phyloP scores from a whole-genome alignment of 2,797 vertebrate species.

The Anguilla marmorata region DNA sequence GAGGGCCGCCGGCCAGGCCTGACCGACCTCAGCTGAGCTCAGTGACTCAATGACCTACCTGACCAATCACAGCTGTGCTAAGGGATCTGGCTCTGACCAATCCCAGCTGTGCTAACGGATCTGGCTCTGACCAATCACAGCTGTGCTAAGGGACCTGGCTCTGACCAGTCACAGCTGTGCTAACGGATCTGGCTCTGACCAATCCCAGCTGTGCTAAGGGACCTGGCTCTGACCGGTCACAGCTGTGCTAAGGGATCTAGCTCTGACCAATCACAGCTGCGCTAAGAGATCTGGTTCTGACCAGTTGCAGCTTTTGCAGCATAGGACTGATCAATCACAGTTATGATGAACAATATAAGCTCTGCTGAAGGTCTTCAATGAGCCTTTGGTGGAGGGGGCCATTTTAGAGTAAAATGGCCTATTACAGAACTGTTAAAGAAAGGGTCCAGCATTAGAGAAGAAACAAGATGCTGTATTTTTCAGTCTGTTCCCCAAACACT shows the following conservation, averaged over 20 bases:
- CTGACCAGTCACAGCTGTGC: not conserved
- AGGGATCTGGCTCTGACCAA: not conserved
- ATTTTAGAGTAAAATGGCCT: not conserved
- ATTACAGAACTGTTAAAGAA: not conserved
- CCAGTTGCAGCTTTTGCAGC: not conserved
- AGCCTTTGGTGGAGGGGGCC: not conserved
- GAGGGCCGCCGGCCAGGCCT: slow-evolving; percentile 3
- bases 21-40: not conserved
- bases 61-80: not conserved
- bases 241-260: not conserved
- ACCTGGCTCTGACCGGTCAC: not conserved
- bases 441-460: not conserved
- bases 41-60: not conserved
- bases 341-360: not conserved
- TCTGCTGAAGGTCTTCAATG: not conserved
- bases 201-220: not conserved
- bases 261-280: not conserved
- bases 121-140: not conserved
- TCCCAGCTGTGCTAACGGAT: not conserved
- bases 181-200: not conserved
- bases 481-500: not conserved
- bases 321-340: not conserved
- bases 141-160: not conserved
- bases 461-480: not conserved
- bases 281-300: not conserved